Percentiles rank a stretch among this genome's conserved stretches.
These are phyloP conservation scores for Caenorhabditis imperialis DNA, from an alignment of 2,888 invertebrate genomes.

Conservation along the genomic window DNA sequence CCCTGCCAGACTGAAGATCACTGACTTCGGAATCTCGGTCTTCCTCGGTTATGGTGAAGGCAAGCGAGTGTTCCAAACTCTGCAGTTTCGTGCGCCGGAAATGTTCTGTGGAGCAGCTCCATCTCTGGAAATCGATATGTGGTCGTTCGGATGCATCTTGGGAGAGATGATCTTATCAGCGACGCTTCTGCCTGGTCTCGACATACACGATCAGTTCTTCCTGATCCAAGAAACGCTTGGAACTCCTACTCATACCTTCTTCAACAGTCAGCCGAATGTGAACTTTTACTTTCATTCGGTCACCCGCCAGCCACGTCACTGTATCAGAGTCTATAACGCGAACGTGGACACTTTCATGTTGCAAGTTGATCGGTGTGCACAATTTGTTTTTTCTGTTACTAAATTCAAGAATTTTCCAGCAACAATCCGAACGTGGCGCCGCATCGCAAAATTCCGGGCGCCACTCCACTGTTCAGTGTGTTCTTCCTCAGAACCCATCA, in stretches of 20 bases:
- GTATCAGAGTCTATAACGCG: too few relatives aligned
- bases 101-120: not conserved
- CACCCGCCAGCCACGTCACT: not conserved
- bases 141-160: slow-evolving; percentile 13
- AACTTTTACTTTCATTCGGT: not conserved
- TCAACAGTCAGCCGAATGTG: not conserved
- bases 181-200: not conserved
- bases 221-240: not conserved
- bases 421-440: too few relatives aligned
- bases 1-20: not conserved
- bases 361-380: too few relatives aligned
- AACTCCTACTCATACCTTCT: not conserved
- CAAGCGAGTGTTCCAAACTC: not conserved
- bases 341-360: too few relatives aligned
- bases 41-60: not conserved
- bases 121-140: slow-evolving; percentile 2
- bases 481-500: too few relatives aligned
- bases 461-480: too few relatives aligned
- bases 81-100: slow-evolving; percentile 8
- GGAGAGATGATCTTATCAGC: slow-evolving; percentile 1
- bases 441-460: too few relatives aligned
- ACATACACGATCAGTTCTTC: slow-evolving; percentile 3
- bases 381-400: too few relatives aligned
- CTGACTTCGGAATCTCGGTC: slow-evolving; percentile 3
- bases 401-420: too few relatives aligned